Conservation (phyloP, 2,113 vertebrate species). For the Geococcyx californianus region DNA sequence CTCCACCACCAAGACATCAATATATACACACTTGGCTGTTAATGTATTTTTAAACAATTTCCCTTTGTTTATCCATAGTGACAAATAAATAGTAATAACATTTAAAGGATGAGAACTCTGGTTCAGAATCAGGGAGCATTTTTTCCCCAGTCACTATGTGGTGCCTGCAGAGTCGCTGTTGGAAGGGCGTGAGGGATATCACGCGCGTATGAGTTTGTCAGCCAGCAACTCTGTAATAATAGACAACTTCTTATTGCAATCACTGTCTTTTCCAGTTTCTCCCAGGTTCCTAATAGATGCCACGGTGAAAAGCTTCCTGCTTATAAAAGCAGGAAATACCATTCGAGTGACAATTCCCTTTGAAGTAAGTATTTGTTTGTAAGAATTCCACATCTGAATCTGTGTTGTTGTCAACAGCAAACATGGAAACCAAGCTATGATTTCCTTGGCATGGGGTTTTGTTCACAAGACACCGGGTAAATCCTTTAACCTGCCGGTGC, state of each 20-base stretch:
- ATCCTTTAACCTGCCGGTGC: neutral
- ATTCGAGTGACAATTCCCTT: slow-evolving; percentile 83
- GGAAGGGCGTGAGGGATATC: neutral
- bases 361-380: slow-evolving; percentile 74
- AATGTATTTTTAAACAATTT: neutral
- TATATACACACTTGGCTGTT: neutral
- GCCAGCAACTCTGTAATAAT: neutral
- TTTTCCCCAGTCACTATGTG: too few relatives aligned
- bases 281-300: slow-evolving; percentile 81
- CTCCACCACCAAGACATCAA: neutral
- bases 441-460: neutral
- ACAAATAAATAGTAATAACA: neutral
- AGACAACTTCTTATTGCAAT: neutral
- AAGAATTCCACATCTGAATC: neutral
- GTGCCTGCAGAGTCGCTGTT: neutral
- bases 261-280: slow-evolving; percentile 73
- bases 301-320: slow-evolving; percentile 80
- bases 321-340: slow-evolving; percentile 82
- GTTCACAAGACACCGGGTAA: neutral
- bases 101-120: neutral
- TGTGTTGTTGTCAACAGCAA: neutral
- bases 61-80: neutral
- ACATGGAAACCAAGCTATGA: neutral
- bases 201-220: neutral
- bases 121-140: neutral